These are phyloP conservation scores for Netelia fuscicornis DNA, from an alignment of 2,888 invertebrate species.

Conservation along the genomic window DNA sequence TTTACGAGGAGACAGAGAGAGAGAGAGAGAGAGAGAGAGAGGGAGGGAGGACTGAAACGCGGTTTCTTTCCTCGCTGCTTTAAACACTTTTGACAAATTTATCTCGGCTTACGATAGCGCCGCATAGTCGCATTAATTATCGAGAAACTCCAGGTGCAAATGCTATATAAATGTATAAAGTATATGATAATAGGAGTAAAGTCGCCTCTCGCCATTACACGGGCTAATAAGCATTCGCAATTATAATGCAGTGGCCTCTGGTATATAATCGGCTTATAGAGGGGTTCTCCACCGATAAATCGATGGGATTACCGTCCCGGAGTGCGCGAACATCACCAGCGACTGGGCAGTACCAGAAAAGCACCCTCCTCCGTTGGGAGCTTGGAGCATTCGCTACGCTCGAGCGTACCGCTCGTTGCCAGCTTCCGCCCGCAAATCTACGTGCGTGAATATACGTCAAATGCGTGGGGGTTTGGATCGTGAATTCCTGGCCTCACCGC, in stretches of 20 bases:
- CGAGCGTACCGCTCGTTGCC: conserved; percentile 23
- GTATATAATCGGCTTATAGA: conserved; percentile 76
- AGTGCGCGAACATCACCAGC: conserved; percentile 69
- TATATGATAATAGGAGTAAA: conserved; percentile 44
- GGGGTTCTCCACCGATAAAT: conserved; percentile 73
- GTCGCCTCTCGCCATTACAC: conserved; percentile 63
- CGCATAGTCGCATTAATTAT: conserved; percentile 25
- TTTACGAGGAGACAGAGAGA: conserved; percentile 66
- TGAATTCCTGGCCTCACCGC: conserved; percentile 55
- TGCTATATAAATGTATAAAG: conserved; percentile 8
- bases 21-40: conserved; percentile 67
- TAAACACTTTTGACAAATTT: not conserved
- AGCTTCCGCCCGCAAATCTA: conserved; percentile 32
- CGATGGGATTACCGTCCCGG: conserved; percentile 75
- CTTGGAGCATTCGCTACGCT: conserved; percentile 24
- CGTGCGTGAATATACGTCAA: not conserved
- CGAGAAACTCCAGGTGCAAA: not conserved
- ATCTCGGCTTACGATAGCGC: not conserved
- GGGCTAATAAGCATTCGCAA: conserved; percentile 75
- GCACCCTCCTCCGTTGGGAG: not conserved
- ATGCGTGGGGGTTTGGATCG: conserved; percentile 8
- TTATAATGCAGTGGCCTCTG: conserved; percentile 75
- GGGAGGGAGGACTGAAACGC: not conserved
- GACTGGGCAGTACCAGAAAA: conserved; percentile 1
- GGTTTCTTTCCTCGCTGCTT: not conserved